Evolutionary conservation across 2,888 invertebrate species (phyloP).

Genomic region (Prostheceraeus crozeri): DNA sequence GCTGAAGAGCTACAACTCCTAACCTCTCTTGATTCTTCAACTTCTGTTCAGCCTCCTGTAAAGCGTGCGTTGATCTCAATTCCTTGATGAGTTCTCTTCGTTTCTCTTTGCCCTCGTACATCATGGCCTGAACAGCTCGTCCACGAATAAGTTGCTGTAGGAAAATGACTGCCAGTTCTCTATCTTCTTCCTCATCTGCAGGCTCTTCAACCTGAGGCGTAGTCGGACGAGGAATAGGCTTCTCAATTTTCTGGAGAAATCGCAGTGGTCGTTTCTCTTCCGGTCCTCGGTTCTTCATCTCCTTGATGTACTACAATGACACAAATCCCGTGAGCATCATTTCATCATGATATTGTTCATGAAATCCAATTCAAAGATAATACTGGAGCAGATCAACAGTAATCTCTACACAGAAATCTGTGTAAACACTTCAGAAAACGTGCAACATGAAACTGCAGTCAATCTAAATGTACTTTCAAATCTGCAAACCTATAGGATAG

Average conservation of each 20-base stretch:
- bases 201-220: conserved; percentile 55
- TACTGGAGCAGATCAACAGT: too few species aligned
- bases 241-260: conserved; percentile 56
- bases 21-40: conserved; percentile 52
- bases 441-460: too few species aligned
- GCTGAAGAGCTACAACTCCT: conserved; percentile 52
- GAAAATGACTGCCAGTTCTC: conserved; percentile 62
- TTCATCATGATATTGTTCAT: too few species aligned
- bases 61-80: conserved; percentile 63
- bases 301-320: conserved; percentile 44
- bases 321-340: too few species aligned
- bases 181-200: conserved; percentile 56
- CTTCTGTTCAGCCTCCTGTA: conserved; percentile 61
- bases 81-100: conserved; percentile 68
- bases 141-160: conserved; percentile 67
- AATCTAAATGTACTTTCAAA: too few species aligned
- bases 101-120: conserved; percentile 67
- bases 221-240: conserved; percentile 56
- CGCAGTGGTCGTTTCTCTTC: conserved; percentile 50
- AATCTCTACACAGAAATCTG: too few species aligned
- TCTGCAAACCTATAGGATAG: too few species aligned
- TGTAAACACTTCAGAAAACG: too few species aligned
- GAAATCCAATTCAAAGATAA: too few species aligned
- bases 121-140: conserved; percentile 67
- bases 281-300: conserved; percentile 44